Base-by-base conservation (phyloP, 2,888 invertebrate species). In the Hirtodrosophila cameraria region DNA sequence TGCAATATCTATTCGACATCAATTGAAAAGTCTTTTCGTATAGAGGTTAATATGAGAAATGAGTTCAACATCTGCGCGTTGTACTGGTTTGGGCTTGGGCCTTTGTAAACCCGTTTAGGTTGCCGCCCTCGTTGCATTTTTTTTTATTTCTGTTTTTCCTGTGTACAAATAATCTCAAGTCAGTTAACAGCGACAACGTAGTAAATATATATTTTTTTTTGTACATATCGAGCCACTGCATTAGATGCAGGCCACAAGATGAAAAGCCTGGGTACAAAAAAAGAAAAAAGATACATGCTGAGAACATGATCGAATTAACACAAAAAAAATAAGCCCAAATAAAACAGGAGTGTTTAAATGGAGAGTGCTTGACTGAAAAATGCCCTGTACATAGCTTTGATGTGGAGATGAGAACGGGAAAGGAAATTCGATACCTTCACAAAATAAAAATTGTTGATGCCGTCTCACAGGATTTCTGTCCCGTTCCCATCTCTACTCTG, bases 41-140 rank as follows among this genome's bases (percentile, higher is more conserved):
- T 62, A 58, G 53, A 69, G 75, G 62, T 74, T 62, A 78, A 75
- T 70, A 66, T 74, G 57, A 71, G 64, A 63, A 78, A 79, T 78
- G 71, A 75, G 80, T 79, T 63, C 76, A 78, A 71, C 76, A 78
- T 82, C 76, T 79, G 80, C 55, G 67, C 65, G 57, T 59, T 72
- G 38, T 73, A 73, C 73, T 61, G 60, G 65, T 55, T 63, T 71
- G 59, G 62, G 57, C 42, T 62, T 60, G 41, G 69, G 62, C 59
- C 53, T 61, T 33, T 48, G 57, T 57, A 75, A 83, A 83, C 84
- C 68, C 55, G 84, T 78, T 78, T 83, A 68, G 72, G 84, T 75
- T 83, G 67, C 84, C 84, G 76, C 84, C 80, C 84, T 65, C 80
- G 67, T 68, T 68, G 53, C 65, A 57, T 52, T 64, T 49, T n/a